Conservation (phyloP, 2,797 vertebrate genomes). For the Botia almorhae region DNA sequence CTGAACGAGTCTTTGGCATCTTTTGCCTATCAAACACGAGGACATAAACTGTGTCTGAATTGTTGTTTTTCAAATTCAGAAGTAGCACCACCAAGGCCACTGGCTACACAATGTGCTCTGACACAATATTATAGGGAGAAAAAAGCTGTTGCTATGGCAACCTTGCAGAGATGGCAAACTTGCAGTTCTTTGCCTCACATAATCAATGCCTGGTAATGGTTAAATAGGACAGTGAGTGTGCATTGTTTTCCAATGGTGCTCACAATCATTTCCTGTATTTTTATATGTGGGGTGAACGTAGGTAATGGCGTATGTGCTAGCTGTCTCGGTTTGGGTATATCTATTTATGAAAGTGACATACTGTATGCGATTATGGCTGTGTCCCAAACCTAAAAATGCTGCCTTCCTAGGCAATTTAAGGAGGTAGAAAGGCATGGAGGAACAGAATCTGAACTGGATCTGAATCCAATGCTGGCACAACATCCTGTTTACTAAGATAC, state of each 20-base stretch:
- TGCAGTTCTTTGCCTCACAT: constrained; percentile 58
- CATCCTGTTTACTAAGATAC: not conserved
- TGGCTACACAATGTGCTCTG: constrained; percentile 9
- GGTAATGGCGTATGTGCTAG: not conserved
- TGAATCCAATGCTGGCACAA: not conserved
- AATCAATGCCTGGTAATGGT: constrained; percentile 47
- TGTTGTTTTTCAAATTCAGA: constrained; percentile 18
- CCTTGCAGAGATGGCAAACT: constrained; percentile 58
- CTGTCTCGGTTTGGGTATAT: not conserved
- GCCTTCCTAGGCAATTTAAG: not conserved
- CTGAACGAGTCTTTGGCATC: constrained; percentile 4
- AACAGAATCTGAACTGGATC: not conserved
- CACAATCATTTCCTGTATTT: constrained; percentile 7
- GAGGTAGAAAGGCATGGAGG: not conserved
- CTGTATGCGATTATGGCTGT: not conserved
- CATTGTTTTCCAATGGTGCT: constrained; percentile 20
- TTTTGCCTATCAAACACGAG: not conserved
- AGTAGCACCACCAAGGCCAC: constrained; percentile 20
- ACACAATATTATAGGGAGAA: not conserved
- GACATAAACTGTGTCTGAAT: constrained; percentile 7
- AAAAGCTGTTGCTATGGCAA: constrained; percentile 64
- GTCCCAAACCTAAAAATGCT: not conserved
- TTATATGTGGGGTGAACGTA: not conserved
- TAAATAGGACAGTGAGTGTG: constrained; percentile 55
- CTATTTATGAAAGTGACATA: not conserved